Conservation (phyloP, 2,888 invertebrate species). For the Tanytarsus gracilentus region DNA sequence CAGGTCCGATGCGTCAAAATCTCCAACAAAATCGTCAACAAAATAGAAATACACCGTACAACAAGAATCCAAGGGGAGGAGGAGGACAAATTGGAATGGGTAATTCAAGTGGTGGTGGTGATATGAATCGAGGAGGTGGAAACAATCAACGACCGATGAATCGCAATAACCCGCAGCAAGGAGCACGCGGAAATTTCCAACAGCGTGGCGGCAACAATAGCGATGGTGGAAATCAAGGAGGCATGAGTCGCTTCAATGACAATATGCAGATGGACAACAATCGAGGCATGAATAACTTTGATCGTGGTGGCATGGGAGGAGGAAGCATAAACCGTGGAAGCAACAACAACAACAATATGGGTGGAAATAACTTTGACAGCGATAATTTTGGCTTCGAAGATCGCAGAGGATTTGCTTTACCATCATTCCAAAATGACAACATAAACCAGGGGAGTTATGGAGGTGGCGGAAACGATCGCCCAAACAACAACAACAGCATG, state of each 20-base stretch:
- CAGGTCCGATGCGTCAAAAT: constrained; percentile 34
- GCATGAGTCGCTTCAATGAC: constrained; percentile 2
- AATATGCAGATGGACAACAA: constrained; percentile 12
- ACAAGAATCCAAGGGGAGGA: constrained; percentile 19
- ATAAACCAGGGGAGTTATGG: constrained; percentile 20
- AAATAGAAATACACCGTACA: constrained; percentile 13
- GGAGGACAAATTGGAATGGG: no score
- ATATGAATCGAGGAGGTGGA: constrained; percentile 31
- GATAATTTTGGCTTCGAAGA: constrained; percentile 35
- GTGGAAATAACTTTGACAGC: constrained; percentile 24
- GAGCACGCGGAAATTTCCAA: constrained; percentile 23
- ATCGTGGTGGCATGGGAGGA: constrained; percentile 15
- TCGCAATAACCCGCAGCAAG: no score
- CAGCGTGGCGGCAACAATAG: constrained; percentile 34
- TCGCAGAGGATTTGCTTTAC: constrained; percentile 40
- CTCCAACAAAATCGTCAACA: constrained; percentile 17
- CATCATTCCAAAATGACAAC: constrained; percentile 31
- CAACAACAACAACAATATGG: constrained; percentile 14
- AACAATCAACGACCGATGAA: constrained; percentile 16
- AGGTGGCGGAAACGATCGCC: constrained; percentile 29
- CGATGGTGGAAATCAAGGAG: constrained; percentile 32
- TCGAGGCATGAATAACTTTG: constrained; percentile 7
- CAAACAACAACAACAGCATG: constrained; percentile 32
- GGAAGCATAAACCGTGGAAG: no score
- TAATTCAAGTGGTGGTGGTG: constrained; percentile 15